A percentile compares a stretch with the other conserved stretches of the same genome.
phyloP scores from a whole-genome alignment of 2,797 vertebrate species.

The Sciurus vulgaris region DNA sequence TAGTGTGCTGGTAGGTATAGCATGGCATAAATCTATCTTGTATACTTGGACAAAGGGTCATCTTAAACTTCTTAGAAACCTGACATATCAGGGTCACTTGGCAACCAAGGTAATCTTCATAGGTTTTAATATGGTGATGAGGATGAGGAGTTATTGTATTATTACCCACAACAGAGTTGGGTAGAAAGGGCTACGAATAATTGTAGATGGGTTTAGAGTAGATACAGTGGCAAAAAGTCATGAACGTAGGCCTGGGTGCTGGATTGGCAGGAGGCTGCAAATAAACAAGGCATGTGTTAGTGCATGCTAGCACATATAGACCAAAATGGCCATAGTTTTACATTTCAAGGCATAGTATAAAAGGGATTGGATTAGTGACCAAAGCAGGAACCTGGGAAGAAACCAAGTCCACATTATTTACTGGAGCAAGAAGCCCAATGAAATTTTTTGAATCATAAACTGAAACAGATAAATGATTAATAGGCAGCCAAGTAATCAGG shows the following conservation, averaged over 20 bases:
- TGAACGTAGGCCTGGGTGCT: background rate
- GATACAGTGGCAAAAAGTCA: background rate
- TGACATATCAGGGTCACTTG: background rate
- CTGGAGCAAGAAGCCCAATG: background rate
- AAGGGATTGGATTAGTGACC: background rate
- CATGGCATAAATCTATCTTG: background rate
- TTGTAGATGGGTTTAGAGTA: background rate
- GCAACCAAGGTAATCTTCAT: background rate
- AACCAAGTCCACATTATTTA: constrained; percentile 40
- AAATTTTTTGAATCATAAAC: constrained; percentile 58
- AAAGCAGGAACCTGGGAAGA: background rate
- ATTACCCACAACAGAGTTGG: background rate
- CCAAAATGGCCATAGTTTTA: background rate
- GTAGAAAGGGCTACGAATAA: background rate
- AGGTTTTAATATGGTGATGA: background rate
- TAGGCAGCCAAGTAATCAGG: background rate
- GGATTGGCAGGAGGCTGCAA: background rate
- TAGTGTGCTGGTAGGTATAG: background rate
- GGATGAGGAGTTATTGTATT: background rate
- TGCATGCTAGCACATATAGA: background rate
- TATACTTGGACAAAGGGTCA: background rate
- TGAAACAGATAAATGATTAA: constrained; percentile 32
- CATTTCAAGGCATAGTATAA: background rate
- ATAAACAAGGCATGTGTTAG: background rate
- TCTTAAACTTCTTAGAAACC: background rate